Conservation (phyloP, 2,888 invertebrate genomes). For the Pseudeuparius sepicola region DNA sequence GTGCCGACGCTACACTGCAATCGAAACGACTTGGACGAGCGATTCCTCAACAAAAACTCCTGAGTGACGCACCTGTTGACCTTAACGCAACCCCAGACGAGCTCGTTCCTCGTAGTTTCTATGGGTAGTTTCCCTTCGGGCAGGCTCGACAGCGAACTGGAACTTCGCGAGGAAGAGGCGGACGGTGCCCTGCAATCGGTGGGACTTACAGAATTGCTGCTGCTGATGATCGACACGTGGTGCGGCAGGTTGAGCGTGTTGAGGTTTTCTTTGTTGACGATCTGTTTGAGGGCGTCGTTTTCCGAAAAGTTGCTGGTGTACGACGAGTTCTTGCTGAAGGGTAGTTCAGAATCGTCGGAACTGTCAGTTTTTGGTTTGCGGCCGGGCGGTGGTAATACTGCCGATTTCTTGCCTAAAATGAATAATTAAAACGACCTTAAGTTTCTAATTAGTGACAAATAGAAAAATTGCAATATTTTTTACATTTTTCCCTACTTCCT, state of each 20-base stretch:
- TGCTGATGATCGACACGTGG: neutral
- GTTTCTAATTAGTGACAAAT: neutral
- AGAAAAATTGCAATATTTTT: too few species aligned
- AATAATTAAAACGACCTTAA: neutral
- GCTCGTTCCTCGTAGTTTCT: constrained; percentile 45
- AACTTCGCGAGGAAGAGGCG: constrained; percentile 27
- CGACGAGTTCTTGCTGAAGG: constrained; percentile 24
- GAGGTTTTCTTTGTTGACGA: constrained; percentile 23
- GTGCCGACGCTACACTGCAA: constrained; percentile 43
- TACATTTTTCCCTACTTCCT: constrained; percentile 11
- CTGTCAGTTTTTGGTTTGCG: constrained; percentile 1
- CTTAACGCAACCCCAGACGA: constrained; percentile 51
- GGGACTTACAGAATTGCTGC: neutral
- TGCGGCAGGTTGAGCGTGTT: neutral
- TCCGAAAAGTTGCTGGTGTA: constrained; percentile 25
- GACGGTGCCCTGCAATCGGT: too few species aligned
- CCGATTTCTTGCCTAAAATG: constrained; percentile 5
- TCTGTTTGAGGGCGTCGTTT: constrained; percentile 22
- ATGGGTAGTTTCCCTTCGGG: constrained; percentile 41
- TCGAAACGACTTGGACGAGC: constrained; percentile 45
- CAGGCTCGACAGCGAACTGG: constrained; percentile 32
- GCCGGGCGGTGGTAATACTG: neutral
- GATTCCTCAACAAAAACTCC: constrained; percentile 48
- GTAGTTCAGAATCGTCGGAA: constrained; percentile 15
- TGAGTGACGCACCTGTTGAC: constrained; percentile 44